Percentiles rank a stretch among this genome's conserved stretches.
Conservation (phyloP, 2,888 invertebrate genomes). For the Ormyrus thymus region DNA sequence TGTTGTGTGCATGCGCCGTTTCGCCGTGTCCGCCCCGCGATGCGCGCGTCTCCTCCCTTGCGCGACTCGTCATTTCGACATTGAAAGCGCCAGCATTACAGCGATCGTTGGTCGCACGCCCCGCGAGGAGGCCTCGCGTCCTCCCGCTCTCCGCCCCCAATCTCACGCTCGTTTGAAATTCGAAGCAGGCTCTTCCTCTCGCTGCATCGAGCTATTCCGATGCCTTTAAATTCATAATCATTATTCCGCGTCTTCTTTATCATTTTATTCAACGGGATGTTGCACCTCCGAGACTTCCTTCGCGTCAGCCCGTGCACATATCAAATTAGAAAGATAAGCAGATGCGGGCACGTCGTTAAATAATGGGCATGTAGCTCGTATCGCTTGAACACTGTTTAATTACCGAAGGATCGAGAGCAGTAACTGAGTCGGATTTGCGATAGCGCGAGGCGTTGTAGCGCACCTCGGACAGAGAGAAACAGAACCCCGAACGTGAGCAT, state of each 20-base stretch:
- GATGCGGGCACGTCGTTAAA: too few relatives aligned
- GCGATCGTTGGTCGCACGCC: neutral
- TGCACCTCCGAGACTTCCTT: too few relatives aligned
- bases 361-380: too few relatives aligned
- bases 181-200: neutral
- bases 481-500: conserved; percentile 9
- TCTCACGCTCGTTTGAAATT: conserved; percentile 12
- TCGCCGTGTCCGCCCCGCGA: conserved; percentile 20
- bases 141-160: neutral
- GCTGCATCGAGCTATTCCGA: neutral
- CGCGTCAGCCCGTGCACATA: too few relatives aligned
- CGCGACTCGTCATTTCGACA: neutral
- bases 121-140: conserved; percentile 2
- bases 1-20: neutral
- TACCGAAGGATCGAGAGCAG: neutral
- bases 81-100: conserved; percentile 36
- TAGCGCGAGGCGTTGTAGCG: neutral
- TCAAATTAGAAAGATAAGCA: too few relatives aligned
- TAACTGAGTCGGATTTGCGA: neutral
- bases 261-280: too few relatives aligned
- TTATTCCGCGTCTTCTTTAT: too few relatives aligned
- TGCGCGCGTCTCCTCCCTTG: conserved; percentile 23
- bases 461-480: neutral
- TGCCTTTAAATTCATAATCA: too few relatives aligned
- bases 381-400: conserved; percentile 21